Base-by-base conservation (phyloP, 1,140 invertebrate species). In the Psilanteris sp. region DNA sequence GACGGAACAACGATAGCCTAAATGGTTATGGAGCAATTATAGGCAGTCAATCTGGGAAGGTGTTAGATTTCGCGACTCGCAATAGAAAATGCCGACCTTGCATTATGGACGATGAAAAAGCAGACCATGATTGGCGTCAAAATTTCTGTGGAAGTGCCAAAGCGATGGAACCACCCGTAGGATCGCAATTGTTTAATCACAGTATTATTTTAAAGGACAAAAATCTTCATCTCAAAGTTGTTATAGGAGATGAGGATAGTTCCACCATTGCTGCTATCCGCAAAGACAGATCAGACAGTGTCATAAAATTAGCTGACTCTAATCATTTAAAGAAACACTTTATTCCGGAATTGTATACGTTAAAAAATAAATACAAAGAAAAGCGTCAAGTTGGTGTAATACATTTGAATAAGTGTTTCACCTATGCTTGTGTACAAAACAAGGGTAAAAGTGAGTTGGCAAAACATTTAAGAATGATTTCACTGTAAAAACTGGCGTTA, bases 61-160 rank as follows among this genome's bases (percentile, higher is more conserved):
- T n/a, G n/a, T n/a, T n/a, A n/a, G n/a, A n/a, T n/a, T n/a, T n/a
- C n/a, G n/a, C n/a, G n/a, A n/a, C n/a, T n/a, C n/a, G n/a, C n/a
- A n/a, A n/a, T n/a, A n/a, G n/a, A n/a, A n/a, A n/a, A n/a, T n/a
- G n/a, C n/a, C n/a, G n/a, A n/a, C n/a, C n/a, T n/a, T n/a, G n/a
- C n/a, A n/a, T n/a, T n/a, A n/a, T n/a, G n/a, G n/a, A n/a, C n/a
- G n/a, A 54, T 18, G 8, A 48, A 11, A 50, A 57, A 52, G 6
- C 11, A 4, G 43, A 78, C 9, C 72, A 80, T 46, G 77, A 79
- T 27, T 77, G 79, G 37, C 50, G 73, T 10, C 8, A 46, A 7
- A 79, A 77, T 50, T 77, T 67, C 11, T 22, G 18, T 7, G 78
- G 74, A 0, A 74, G 70, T 18, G 78, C 70, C 0, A 77, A 77